Conservation (phyloP, 2,797 vertebrate species). For the Picus viridis region DNA sequence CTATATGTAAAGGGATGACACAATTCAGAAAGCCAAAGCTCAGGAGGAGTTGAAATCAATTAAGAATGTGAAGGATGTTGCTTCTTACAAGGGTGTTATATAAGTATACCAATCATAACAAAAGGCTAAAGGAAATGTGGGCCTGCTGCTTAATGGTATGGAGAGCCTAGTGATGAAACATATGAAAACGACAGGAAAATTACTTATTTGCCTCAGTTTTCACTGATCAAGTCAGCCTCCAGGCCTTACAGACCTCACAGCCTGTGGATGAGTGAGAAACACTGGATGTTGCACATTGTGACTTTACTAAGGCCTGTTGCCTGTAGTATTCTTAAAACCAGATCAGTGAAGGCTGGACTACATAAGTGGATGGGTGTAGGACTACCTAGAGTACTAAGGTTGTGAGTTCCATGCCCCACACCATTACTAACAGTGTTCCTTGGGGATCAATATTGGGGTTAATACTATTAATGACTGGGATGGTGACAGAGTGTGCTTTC, state of each 20-base stretch:
- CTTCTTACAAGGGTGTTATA: not conserved
- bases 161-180: not conserved
- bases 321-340: not conserved
- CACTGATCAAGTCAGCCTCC: not conserved
- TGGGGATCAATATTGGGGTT: not conserved
- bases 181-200: not conserved
- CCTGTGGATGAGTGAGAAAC: not conserved
- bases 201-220: not conserved
- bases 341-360: not conserved
- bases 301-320: not conserved
- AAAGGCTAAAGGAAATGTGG: not conserved
- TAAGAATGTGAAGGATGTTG: not conserved
- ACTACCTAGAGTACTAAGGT: not conserved
- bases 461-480: not conserved
- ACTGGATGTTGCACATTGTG: not conserved
- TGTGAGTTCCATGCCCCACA: not conserved
- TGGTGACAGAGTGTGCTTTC: not conserved
- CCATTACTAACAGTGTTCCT: not conserved
- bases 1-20: not conserved
- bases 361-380: not conserved
- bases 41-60: not conserved
- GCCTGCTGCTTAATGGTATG: not conserved
- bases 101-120: not conserved
- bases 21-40: not conserved
- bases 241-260: not conserved